phyloP scores from a whole-genome alignment of 2,888 invertebrate species.

The Fabriciana adippe region DNA sequence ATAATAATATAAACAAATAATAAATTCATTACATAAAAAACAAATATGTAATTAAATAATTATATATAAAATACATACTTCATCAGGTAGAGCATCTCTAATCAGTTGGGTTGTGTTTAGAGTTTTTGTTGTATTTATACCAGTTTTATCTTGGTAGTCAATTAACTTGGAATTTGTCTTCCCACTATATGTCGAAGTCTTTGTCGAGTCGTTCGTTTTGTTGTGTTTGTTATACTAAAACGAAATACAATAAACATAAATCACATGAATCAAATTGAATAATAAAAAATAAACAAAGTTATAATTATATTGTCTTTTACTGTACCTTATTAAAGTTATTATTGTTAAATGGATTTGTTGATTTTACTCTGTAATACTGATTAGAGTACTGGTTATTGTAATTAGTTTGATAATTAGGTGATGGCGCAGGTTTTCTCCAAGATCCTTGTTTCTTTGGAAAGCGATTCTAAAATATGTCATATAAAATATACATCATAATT shows the following conservation, averaged over 20 bases:
- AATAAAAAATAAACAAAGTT: not conserved
- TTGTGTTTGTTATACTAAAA: constrained; percentile 50
- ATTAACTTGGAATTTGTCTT: constrained; percentile 50
- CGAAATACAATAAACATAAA: constrained; percentile 12
- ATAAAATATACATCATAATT: not conserved
- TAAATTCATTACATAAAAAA: not conserved
- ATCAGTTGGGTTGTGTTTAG: constrained; percentile 45
- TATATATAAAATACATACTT: constrained; percentile 47
- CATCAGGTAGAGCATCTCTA: constrained; percentile 50
- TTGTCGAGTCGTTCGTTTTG: constrained; percentile 56
- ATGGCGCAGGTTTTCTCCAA: constrained; percentile 67
- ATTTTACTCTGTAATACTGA: constrained; percentile 66
- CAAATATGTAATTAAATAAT: not conserved
- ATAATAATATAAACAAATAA: not conserved
- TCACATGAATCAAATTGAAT: not conserved
- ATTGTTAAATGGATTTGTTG: constrained; percentile 56
- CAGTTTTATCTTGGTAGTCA: constrained; percentile 52
- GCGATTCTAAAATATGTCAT: constrained; percentile 60
- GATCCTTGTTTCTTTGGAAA: constrained; percentile 74
- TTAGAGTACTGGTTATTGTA: constrained; percentile 69
- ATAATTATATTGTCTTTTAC: constrained; percentile 8
- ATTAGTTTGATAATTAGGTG: constrained; percentile 56
- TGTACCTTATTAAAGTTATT: constrained; percentile 63
- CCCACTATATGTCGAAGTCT: constrained; percentile 44
- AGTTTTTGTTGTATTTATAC: constrained; percentile 44